Evolutionary conservation across 2,113 vertebrate species (phyloP).

Genomic region (Limanda limanda): DNA sequence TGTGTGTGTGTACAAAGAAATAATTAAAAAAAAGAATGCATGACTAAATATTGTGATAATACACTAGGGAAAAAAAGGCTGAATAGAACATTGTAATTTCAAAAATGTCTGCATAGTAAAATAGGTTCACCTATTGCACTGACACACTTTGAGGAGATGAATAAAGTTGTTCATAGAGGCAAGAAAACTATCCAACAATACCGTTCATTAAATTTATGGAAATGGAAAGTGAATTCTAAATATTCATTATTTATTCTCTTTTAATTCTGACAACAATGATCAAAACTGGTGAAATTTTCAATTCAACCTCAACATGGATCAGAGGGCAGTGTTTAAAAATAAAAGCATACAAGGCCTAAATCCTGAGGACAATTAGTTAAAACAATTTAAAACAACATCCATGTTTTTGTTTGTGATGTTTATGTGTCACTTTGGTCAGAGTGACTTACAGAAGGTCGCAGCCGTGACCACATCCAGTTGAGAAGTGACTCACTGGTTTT

Average conservation of each 20-base stretch:
- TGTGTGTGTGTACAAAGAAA: background rate
- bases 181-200: rapidly evolving
- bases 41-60: too few species aligned
- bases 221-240: background rate
- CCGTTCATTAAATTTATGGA: background rate
- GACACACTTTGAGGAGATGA: background rate
- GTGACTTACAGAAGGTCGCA: conserved; percentile 18
- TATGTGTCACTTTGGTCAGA: conserved; percentile 22
- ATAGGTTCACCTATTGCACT: background rate
- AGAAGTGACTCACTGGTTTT: conserved; percentile 19
- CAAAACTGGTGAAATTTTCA: background rate
- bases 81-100: too few species aligned
- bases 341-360: background rate
- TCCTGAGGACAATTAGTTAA: background rate
- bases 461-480: background rate
- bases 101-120: background rate
- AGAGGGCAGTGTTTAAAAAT: background rate
- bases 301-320: background rate
- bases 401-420: background rate
- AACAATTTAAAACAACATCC: background rate
- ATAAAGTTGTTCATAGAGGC: background rate
- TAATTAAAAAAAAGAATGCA: background rate
- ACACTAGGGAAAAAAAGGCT: too few species aligned
- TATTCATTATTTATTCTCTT: background rate
- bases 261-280: background rate